These are phyloP conservation scores for Lampris megalopsis DNA, from an alignment of 2,113 vertebrate genomes.

Conservation along the genomic window DNA sequence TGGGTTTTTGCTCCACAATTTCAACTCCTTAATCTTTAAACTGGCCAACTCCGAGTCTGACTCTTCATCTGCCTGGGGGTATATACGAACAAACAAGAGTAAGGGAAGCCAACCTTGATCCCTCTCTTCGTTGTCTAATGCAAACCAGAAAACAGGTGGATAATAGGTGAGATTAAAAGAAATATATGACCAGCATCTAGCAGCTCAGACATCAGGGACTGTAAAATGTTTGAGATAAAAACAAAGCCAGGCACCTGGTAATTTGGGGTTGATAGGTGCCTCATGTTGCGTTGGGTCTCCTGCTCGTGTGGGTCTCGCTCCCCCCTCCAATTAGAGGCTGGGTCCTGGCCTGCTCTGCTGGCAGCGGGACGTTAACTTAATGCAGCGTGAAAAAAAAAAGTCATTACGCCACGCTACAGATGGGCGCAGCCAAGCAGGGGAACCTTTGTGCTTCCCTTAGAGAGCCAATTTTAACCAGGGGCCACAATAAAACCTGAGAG, in stretches of 20 bases:
- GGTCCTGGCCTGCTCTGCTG: conserved; percentile 80
- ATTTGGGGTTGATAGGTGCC: conserved; percentile 36
- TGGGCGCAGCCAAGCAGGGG: conserved; percentile 86
- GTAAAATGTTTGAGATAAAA: not conserved
- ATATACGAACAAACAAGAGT: conserved; percentile 34
- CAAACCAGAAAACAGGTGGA: conserved; percentile 5
- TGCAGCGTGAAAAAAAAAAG: conserved; percentile 84
- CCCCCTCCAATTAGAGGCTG: conserved; percentile 81
- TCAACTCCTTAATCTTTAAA: conserved; percentile 39
- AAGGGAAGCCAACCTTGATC: not conserved
- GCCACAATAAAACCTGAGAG: conserved; percentile 58
- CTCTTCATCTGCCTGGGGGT: conserved; percentile 32
- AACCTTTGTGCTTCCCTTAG: conserved; percentile 83
- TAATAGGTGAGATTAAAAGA: not conserved
- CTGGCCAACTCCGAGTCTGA: conserved; percentile 30
- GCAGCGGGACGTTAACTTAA: conserved; percentile 86
- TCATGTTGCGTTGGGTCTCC: conserved; percentile 40
- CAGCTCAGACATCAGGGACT: not conserved
- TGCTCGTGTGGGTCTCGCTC: conserved; percentile 47
- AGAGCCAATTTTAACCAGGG: conserved; percentile 67
- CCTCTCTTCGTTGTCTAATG: not conserved
- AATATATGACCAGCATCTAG: conserved; percentile 1
- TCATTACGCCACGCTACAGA: conserved; percentile 88
- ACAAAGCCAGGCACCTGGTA: not conserved
- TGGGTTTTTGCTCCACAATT: conserved; percentile 37